Evolutionary conservation across 2,888 invertebrate genomes (phyloP), one percentile per base, ranked within the genome.

Genomic region (Abscondita cerata): DNA sequence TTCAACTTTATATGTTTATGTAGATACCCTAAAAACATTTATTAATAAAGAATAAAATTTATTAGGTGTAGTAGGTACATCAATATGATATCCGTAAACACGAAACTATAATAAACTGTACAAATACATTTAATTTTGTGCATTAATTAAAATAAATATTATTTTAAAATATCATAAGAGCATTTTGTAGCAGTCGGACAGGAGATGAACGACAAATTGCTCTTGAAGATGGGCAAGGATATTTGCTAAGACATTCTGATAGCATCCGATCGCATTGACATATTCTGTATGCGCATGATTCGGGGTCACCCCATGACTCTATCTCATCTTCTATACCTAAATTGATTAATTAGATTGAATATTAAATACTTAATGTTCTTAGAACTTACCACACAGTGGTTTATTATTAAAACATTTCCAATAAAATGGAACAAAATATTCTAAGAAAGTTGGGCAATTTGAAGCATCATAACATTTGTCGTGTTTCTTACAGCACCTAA

Each of bases 341-440:
- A 77, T 50, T 36, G 9, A 16, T 36, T 38, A 33, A 36, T 31
- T 15, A 15, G n/a, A 44, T 41, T 11, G 38, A n/a, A n/a, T 50
- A 12, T 19, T 18, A 12, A 18, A 40, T 40, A 15, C 12, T 31
- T 12, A 16, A 34, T 36, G n/a, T 2, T 4, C n/a, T n/a, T n/a
- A 13, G 33, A 31, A 54, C 74, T 84, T 81, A 82, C 92, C 89
- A 76, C 95, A 95, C 33, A 91, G 83, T 0, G 95, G 93, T 72
- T 86, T 84, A 0, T 90, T 89, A 8, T 84, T 85, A 78, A 89
- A 89, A 78, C 95, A 95, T 75, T 89, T 90, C 95, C 95, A 95
- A 71, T 90, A 87, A 78, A 95, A 95, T 1, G 93, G 93, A 67
- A 93, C 89, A 75, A 95, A 89, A 82, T 95, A 95, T 62, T 92